These are phyloP conservation scores for Drosophila algonquin DNA, from an alignment of 2,888 invertebrate species.

Conservation along the genomic window DNA sequence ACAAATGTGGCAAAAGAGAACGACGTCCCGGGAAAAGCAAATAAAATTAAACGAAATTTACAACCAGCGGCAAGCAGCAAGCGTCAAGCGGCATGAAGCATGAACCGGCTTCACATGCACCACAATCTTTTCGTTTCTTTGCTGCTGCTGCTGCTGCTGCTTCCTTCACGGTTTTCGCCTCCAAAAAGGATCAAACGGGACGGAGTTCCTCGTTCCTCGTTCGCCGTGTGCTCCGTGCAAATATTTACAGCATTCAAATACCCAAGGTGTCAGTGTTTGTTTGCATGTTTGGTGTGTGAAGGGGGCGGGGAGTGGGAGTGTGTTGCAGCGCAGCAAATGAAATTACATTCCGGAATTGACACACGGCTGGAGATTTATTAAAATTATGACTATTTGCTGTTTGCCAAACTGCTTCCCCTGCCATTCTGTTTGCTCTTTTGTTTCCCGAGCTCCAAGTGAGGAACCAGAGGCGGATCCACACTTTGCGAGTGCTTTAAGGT, in stretches of 20 bases:
- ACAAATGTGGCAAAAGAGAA: background rate
- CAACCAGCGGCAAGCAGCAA: background rate
- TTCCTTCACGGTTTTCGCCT: background rate
- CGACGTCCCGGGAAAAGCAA: background rate
- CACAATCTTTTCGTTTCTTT: background rate
- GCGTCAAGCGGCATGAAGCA: background rate
- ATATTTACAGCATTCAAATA: constrained; percentile 54
- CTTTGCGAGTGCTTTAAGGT: background rate
- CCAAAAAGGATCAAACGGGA: constrained; percentile 37
- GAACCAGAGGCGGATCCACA: too few species aligned
- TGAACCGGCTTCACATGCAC: background rate
- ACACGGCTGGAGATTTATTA: constrained; percentile 13
- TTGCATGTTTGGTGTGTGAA: background rate
- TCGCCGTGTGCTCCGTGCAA: constrained; percentile 48
- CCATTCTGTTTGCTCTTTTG: background rate
- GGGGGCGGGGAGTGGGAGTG: background rate
- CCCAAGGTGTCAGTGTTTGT: constrained; percentile 30
- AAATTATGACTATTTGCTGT: constrained; percentile 26
- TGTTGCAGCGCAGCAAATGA: constrained; percentile 39
- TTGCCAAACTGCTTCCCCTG: background rate
- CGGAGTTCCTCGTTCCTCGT: background rate
- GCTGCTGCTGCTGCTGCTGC: background rate
- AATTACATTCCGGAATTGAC: constrained; percentile 35
- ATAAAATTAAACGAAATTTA: constrained; percentile 7
- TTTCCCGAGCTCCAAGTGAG: background rate